Conservation (phyloP, 2,113 vertebrate species). For the Mastomys coucha region DNA sequence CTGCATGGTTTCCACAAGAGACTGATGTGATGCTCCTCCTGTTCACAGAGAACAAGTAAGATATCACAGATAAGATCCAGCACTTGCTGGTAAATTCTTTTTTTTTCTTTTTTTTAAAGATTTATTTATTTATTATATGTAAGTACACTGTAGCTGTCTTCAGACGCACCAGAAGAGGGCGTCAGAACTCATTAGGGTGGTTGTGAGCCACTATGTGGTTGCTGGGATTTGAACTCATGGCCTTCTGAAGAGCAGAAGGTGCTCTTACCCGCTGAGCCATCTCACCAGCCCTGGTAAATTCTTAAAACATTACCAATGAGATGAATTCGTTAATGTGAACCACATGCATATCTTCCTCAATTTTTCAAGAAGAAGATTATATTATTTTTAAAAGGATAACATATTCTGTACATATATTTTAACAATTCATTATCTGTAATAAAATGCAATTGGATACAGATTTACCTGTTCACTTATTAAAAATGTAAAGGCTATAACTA, state of each 20-base stretch:
- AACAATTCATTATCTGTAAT: not conserved
- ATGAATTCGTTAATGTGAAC: not conserved
- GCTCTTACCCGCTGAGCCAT: too few relatives aligned
- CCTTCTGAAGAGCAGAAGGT: too few relatives aligned
- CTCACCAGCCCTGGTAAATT: not conserved
- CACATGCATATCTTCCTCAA: not conserved
- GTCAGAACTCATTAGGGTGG: too few relatives aligned
- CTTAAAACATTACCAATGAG: not conserved
- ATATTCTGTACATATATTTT: not conserved
- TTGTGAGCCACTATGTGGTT: too few relatives aligned
- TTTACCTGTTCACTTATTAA: not conserved
- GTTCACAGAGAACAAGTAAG: not conserved
- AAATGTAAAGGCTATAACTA: not conserved
- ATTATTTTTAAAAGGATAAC: constrained; percentile 2
- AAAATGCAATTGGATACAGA: not conserved
- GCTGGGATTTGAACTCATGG: too few relatives aligned
- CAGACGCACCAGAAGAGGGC: too few relatives aligned
- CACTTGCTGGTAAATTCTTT: not conserved
- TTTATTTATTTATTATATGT: too few relatives aligned
- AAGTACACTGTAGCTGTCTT: too few relatives aligned
- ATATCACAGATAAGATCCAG: not conserved
- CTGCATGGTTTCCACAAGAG: not conserved
- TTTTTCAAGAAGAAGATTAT: not conserved
- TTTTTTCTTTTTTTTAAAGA: too few relatives aligned
- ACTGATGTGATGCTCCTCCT: not conserved